These are phyloP conservation scores for Coelogynopora nodosa DNA, from an alignment of 2,888 invertebrate genomes.

Conservation along the genomic window DNA sequence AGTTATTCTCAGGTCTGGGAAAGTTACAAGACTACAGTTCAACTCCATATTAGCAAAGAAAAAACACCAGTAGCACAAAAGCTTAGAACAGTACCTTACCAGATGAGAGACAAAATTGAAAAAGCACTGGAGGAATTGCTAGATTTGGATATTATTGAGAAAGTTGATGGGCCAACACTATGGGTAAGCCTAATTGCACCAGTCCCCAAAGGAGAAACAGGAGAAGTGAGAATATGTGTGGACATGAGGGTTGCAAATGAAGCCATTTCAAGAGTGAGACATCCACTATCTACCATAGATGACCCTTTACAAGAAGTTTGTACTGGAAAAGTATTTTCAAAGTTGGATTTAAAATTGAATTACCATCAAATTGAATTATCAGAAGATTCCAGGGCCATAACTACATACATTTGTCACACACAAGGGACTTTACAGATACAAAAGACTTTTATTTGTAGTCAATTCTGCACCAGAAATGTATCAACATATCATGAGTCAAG, in stretches of 20 bases:
- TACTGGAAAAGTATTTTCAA: constrained; percentile 48
- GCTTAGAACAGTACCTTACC: background rate
- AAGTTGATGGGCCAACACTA: background rate
- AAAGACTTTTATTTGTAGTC: constrained; percentile 49
- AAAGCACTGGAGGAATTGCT: background rate
- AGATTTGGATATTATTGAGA: background rate
- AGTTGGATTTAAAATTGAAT: constrained; percentile 50
- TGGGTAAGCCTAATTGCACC: background rate
- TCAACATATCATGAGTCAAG: constrained; percentile 47
- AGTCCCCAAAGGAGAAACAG: background rate
- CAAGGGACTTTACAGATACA: constrained; percentile 49
- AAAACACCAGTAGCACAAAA: background rate
- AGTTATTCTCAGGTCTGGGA: background rate
- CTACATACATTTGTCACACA: constrained; percentile 51
- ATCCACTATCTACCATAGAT: constrained; percentile 47
- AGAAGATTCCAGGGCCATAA: constrained; percentile 50
- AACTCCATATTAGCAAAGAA: background rate
- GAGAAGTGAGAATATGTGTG: constrained; percentile 16
- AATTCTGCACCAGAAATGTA: constrained; percentile 49
- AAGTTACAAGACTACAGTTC: background rate
- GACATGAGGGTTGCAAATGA: constrained; percentile 13
- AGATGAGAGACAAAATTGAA: background rate
- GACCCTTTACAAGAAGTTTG: constrained; percentile 48
- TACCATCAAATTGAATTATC: constrained; percentile 50
- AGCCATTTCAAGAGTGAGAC: background rate